Conservation (phyloP, 2,888 invertebrate species). For the Oasisia sp. region DNA sequence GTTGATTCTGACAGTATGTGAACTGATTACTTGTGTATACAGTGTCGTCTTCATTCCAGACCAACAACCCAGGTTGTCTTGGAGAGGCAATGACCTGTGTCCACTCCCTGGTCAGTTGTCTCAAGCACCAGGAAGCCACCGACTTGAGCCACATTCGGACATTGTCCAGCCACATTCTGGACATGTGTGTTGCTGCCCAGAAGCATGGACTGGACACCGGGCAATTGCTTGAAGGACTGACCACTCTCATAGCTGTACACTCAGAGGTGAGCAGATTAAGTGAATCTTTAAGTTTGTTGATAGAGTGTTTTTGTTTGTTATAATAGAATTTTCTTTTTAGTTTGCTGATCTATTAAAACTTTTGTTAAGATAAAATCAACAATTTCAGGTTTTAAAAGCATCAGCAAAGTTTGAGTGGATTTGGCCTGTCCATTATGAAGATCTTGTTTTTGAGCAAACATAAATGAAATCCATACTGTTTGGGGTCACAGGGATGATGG, state of each 20-base stretch:
- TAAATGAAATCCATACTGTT: too few relatives aligned
- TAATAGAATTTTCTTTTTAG: not conserved
- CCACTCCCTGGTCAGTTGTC: constrained; percentile 2
- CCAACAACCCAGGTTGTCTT: not conserved
- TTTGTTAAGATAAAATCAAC: not conserved
- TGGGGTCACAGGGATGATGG: too few relatives aligned
- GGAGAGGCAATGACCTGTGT: not conserved
- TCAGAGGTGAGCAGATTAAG: not conserved
- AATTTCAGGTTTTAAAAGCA: too few relatives aligned
- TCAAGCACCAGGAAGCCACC: not conserved
- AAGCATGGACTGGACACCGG: not conserved
- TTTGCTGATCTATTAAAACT: not conserved
- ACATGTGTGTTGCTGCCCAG: not conserved
- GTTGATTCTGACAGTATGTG: too few relatives aligned
- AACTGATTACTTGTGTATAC: too few relatives aligned
- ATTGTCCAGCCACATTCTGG: not conserved
- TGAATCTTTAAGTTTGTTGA: not conserved
- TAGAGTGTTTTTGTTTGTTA: not conserved
- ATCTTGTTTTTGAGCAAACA: too few relatives aligned
- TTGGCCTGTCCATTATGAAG: too few relatives aligned
- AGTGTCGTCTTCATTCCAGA: not conserved
- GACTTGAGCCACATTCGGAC: not conserved
- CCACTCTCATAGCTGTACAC: not conserved
- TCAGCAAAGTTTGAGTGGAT: too few relatives aligned
- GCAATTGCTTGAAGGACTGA: not conserved